Conservation (phyloP, 2,797 vertebrate species). For the Myotis vivesi region DNA sequence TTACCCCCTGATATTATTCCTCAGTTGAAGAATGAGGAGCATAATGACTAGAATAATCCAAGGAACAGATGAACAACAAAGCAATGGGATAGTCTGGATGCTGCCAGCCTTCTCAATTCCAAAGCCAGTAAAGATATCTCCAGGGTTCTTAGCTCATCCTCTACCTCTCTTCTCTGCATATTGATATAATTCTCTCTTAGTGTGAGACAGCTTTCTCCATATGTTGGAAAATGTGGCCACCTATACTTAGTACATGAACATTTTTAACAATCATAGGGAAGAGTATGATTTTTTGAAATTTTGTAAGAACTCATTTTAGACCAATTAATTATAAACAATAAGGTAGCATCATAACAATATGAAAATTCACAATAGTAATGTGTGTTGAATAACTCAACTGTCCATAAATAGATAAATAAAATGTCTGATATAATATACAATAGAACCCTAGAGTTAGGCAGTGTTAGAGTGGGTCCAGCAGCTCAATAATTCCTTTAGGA, state of each 20-base stretch:
- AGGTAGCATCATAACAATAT: not conserved
- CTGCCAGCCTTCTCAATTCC: rapidly evolving
- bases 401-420: not conserved
- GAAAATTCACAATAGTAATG: not conserved
- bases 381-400: not conserved
- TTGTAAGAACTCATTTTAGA: not conserved
- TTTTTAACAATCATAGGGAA: not conserved
- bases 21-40: not conserved
- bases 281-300: not conserved
- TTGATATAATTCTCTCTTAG: not conserved
- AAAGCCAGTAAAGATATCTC: not conserved
- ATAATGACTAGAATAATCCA: not conserved
- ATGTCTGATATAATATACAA: not conserved
- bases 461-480: not conserved
- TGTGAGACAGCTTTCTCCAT: not conserved
- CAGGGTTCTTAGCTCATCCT: not conserved
- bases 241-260: not conserved
- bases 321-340: not conserved
- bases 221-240: not conserved
- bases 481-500: not conserved
- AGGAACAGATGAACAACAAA: not conserved
- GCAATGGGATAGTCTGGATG: not conserved
- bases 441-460: not conserved
- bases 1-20: not conserved
- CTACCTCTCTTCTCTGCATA: not conserved